Conservation (phyloP, 2,888 invertebrate species). For the Archaeoteleia sp. region DNA sequence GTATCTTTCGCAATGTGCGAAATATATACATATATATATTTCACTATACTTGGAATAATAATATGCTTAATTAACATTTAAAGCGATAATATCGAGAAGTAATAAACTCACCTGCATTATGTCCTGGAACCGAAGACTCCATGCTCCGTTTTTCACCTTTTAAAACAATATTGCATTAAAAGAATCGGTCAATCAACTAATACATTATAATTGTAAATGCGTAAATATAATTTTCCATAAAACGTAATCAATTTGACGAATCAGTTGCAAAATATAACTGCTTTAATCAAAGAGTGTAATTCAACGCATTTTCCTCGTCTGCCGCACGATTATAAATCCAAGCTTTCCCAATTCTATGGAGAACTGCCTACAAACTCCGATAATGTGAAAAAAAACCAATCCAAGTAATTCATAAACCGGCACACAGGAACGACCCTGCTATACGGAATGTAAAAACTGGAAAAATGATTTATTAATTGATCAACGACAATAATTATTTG, state of each 20-base stretch:
- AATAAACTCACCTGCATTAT: conserved; percentile 64
- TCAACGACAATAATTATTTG: not conserved
- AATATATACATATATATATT: no score
- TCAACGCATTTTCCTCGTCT: no score
- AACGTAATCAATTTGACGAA: conserved; percentile 54
- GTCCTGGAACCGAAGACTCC: conserved; percentile 65
- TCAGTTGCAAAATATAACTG: no score
- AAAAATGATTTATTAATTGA: conserved; percentile 7
- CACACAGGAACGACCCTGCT: no score
- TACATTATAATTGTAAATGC: not conserved
- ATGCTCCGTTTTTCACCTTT: conserved; percentile 70
- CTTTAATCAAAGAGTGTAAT: no score
- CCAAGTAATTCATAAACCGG: conserved; percentile 3
- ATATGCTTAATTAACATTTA: not conserved
- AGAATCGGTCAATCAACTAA: not conserved
- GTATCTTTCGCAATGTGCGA: not conserved
- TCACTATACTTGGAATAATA: not conserved
- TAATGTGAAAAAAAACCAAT: conserved; percentile 3
- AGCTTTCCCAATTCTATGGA: no score
- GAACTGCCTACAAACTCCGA: no score
- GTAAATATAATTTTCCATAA: conserved; percentile 45
- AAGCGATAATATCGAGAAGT: not conserved
- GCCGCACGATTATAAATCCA: no score
- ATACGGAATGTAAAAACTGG: not conserved
- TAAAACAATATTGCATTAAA: conserved; percentile 26